phyloP scores from a whole-genome alignment of 2,113 vertebrate species.

The Tringa solitaria region DNA sequence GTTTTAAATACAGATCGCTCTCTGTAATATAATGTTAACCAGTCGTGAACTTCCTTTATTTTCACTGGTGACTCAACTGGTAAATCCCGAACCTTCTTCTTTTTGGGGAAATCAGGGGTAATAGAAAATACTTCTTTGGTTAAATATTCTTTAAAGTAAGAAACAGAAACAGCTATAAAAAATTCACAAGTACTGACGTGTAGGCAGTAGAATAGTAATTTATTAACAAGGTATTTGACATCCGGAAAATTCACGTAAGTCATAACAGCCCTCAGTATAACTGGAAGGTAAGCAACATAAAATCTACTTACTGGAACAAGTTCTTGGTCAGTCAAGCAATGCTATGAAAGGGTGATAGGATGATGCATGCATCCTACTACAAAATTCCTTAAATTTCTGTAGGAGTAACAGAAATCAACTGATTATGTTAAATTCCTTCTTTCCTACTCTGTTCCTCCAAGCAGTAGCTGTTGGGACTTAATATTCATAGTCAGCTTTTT shows the following conservation, averaged over 20 bases:
- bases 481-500: slow-evolving; percentile 28
- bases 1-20: neutral
- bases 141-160: neutral
- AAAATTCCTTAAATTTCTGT: slow-evolving; percentile 38
- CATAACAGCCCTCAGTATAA: neutral
- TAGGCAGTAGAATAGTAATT: neutral
- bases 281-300: neutral
- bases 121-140: neutral
- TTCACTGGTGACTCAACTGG: neutral
- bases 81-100: neutral
- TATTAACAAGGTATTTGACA: slow-evolving; percentile 16
- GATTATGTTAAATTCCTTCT: neutral
- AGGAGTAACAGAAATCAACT: neutral
- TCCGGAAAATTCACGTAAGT: neutral
- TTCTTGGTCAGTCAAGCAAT: neutral
- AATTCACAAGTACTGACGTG: neutral
- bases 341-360: neutral
- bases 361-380: slow-evolving; percentile 6
- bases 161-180: neutral
- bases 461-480: neutral
- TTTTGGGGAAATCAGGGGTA: neutral
- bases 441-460: neutral
- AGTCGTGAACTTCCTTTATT: neutral
- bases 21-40: neutral
- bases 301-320: neutral